These are phyloP conservation scores for Pristionchus mayeri DNA, from an alignment of 2,888 invertebrate genomes.

Conservation along the genomic window DNA sequence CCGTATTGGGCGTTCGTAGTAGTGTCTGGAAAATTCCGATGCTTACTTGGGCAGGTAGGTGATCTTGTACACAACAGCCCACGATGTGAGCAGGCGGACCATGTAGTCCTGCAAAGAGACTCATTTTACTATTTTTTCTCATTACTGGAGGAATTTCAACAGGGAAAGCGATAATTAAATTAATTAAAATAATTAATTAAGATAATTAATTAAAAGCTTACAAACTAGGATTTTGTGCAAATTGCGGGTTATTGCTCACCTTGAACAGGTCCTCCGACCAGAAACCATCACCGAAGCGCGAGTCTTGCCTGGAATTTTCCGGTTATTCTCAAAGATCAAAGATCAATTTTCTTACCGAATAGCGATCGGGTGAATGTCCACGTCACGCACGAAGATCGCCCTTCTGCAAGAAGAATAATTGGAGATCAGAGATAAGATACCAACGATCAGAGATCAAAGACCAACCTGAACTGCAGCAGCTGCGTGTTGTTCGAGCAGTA, in stretches of 20 bases:
- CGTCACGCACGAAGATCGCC: slow-evolving; percentile 39
- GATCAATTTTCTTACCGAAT: neutral
- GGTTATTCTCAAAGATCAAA: neutral
- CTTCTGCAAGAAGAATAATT: slow-evolving; percentile 9
- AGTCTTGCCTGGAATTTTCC: slow-evolving; percentile 34
- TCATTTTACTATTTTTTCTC: too few species aligned
- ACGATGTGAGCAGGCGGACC: slow-evolving; percentile 34
- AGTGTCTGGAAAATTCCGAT: too few species aligned
- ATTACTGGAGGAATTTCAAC: too few species aligned
- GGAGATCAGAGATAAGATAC: neutral
- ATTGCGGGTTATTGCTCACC: neutral
- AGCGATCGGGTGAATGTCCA: slow-evolving; percentile 46
- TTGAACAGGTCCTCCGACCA: slow-evolving; percentile 49
- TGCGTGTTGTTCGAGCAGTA: slow-evolving; percentile 49
- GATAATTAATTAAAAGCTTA: neutral
- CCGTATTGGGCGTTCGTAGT: too few species aligned
- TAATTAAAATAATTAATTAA: neutral
- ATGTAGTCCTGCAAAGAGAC: slow-evolving; percentile 46
- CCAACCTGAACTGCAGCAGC: slow-evolving; percentile 44
- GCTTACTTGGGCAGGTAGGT: slow-evolving; percentile 34
- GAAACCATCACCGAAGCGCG: slow-evolving; percentile 45
- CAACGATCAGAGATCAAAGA: slow-evolving; percentile 26
- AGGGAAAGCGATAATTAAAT: neutral
- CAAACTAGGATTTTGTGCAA: neutral
- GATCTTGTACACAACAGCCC: slow-evolving; percentile 43